Conservation (phyloP, 2,797 vertebrate species). For the Orestias chungarensis region DNA sequence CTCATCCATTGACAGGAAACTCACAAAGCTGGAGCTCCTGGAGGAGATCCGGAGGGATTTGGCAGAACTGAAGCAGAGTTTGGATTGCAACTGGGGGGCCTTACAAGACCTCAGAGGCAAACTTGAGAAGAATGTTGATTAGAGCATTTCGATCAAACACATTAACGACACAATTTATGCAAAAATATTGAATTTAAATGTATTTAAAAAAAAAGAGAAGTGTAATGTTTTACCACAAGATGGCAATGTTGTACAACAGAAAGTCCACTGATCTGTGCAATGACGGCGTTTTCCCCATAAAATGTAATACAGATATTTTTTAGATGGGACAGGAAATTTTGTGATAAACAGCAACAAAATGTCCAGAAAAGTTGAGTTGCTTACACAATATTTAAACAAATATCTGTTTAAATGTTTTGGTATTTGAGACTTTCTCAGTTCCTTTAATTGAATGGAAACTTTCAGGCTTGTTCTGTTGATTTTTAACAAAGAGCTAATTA, state of each 20-base stretch:
- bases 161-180: neutral
- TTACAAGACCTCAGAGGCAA: conserved; percentile 51
- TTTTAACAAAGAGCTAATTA: conserved; percentile 2
- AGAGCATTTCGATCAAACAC: neutral
- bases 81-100: conserved; percentile 54
- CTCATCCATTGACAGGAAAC: conserved; percentile 67
- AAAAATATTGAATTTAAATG: neutral
- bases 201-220: neutral
- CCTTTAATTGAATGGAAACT: neutral
- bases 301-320: neutral
- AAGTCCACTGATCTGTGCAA: neutral
- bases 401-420: neutral
- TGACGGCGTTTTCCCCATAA: neutral
- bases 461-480: neutral
- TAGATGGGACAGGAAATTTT: neutral
- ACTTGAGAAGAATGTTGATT: conserved; percentile 6
- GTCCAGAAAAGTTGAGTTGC: neutral
- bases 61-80: conserved; percentile 51
- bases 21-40: conserved; percentile 73
- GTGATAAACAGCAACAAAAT: neutral
- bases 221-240: conserved; percentile 44
- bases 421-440: neutral
- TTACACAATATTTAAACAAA: neutral
- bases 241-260: conserved; percentile 46
- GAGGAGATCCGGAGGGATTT: conserved; percentile 72